Evolutionary conservation across 2,888 invertebrate species (phyloP).

Genomic region (Pheosia gnoma): DNA sequence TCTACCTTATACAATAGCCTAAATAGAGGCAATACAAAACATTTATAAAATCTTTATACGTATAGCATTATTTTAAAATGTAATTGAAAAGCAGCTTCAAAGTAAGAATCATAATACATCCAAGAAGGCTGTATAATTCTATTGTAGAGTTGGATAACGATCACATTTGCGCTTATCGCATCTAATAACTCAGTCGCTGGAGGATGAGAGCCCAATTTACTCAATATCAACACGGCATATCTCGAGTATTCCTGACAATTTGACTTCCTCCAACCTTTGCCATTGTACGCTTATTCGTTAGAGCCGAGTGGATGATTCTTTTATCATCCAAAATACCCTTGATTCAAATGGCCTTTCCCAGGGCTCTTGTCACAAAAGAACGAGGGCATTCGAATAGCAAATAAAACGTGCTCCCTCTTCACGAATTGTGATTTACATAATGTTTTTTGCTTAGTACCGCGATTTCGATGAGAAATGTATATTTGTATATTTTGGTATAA

Average conservation of each 20-base stretch:
- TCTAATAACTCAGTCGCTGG: slow-evolving; percentile 40
- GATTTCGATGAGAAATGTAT: slow-evolving; percentile 43
- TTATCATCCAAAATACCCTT: slow-evolving; percentile 69
- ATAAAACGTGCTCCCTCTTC: slow-evolving; percentile 65
- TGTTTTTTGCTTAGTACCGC: slow-evolving; percentile 46
- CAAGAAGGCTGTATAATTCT: slow-evolving; percentile 3
- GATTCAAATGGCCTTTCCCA: slow-evolving; percentile 62
- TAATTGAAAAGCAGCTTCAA: slow-evolving; percentile 10
- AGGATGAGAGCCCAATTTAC: slow-evolving; percentile 49
- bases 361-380: slow-evolving; percentile 64
- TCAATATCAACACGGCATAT: slow-evolving; percentile 40
- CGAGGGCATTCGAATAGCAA: slow-evolving; percentile 57
- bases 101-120: slow-evolving; percentile 13
- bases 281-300: slow-evolving; percentile 53
- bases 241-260: slow-evolving; percentile 47
- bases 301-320: slow-evolving; percentile 61
- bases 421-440: slow-evolving; percentile 60
- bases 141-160: slow-evolving; percentile 25
- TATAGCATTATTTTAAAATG: background rate
- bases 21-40: background rate
- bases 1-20: background rate
- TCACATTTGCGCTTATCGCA: slow-evolving; percentile 23
- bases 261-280: slow-evolving; percentile 39
- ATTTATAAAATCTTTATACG: background rate
- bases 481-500: slow-evolving; percentile 39